These are phyloP conservation scores for Plotosus lineatus DNA, from an alignment of 2,113 vertebrate genomes.

Conservation along the genomic window DNA sequence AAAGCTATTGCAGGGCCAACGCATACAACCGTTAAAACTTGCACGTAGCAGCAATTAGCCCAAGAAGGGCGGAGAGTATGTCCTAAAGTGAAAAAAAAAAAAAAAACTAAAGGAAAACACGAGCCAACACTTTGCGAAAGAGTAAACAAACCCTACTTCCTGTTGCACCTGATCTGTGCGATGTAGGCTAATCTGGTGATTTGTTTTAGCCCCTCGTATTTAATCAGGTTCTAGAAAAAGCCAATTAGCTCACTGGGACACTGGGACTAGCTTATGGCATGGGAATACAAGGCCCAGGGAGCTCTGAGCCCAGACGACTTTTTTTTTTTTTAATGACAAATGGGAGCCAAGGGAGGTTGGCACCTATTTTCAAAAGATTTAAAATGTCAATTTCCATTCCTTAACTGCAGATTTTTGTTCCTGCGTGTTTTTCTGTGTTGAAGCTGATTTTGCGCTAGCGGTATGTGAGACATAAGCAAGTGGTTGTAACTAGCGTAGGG, in stretches of 20 bases:
- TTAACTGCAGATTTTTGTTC: neutral
- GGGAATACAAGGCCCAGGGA: slow-evolving; percentile 9
- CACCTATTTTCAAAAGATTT: neutral
- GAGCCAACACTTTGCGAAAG: neutral
- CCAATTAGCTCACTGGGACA: slow-evolving; percentile 46
- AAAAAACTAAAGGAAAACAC: too few relatives aligned
- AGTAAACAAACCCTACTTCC: slow-evolving; percentile 31
- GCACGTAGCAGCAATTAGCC: too few relatives aligned
- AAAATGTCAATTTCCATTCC: neutral
- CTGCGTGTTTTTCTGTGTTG: slow-evolving; percentile 8
- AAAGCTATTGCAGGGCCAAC: too few relatives aligned
- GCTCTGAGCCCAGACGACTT: neutral
- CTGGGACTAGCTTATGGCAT: slow-evolving; percentile 2
- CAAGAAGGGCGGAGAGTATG: too few relatives aligned
- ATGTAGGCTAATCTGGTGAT: slow-evolving; percentile 42
- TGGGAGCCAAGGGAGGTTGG: neutral
- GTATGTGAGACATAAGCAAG: slow-evolving; percentile 39
- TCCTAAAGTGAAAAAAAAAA: too few relatives aligned
- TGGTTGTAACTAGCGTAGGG: slow-evolving; percentile 35
- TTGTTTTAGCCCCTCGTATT: slow-evolving; percentile 22
- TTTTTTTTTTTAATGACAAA: neutral
- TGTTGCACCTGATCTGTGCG: neutral
- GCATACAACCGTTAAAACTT: too few relatives aligned
- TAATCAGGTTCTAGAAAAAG: slow-evolving; percentile 45
- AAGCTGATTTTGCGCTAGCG: neutral